Base-by-base conservation (phyloP, 1,140 invertebrate genomes). In the Uloborus diversus region DNA sequence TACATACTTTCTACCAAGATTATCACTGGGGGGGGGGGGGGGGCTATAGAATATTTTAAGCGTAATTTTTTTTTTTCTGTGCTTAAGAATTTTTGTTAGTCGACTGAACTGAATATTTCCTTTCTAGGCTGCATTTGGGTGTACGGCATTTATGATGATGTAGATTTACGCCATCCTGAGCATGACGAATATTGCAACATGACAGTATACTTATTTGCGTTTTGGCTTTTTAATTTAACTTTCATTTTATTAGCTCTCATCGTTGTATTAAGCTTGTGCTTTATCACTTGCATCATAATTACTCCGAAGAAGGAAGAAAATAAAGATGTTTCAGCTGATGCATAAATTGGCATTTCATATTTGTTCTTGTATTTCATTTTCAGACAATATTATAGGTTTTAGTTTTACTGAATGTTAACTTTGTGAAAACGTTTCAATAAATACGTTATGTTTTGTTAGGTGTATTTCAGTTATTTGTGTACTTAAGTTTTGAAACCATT, bases 201-300 rank as follows among this genome's bases (percentile, higher is more conserved):
- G 64, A 92, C 91, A 0, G 88, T 94, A 11, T 94, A 94, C 86
- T 89, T 91, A 51, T 94, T 93, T 85, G 89, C 93, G 0, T 85
- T 94, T 84, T 92, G 91, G 91, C 83, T 91, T 13, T 89, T 90
- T 11, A 91, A 90, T 1, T 87, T 88, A 3, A 87, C 88, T 14
- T 92, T 91, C 83, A 90, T 91, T 80, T 80, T 88, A 2, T 81
- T 90, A 25, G 89, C 88, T 7, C 81, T 89, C 3, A 32, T 78
- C 1, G 23, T 51, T 4, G 30, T 66, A 14, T 20, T 57, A 7
- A 57, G 27, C 14, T 28, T 78, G n/a, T 47, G 17, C 28, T 20
- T 11, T 25, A 62, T 75, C 23, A 1, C 51, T 11, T 75, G 70
- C 59, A 32, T 73, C 20, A 17, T 71, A n/a, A n/a, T 14, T 56